Percentiles rank a stretch among this genome's conserved stretches.
Evolutionary conservation across 2,888 invertebrate species (phyloP).

Genomic region (Syrista parreyssii): DNA sequence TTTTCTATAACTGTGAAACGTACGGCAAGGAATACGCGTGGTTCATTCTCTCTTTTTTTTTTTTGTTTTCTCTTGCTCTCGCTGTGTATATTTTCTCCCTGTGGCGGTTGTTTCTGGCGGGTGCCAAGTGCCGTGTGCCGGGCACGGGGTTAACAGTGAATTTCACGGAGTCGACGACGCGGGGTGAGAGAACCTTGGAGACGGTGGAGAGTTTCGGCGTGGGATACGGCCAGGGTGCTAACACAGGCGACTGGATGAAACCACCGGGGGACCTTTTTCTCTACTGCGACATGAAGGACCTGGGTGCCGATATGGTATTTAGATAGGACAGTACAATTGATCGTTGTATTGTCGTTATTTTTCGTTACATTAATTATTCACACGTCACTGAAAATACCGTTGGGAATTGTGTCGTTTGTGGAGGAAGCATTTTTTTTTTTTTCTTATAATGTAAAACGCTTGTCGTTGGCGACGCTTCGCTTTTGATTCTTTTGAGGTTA

Average conservation of each 20-base stretch:
- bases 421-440: neutral
- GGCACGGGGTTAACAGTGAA: slow-evolving; percentile 51
- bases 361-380: too few relatives aligned
- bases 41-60: neutral
- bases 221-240: slow-evolving; percentile 57
- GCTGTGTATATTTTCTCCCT: too few relatives aligned
- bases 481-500: too few relatives aligned
- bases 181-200: slow-evolving; percentile 58
- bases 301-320: slow-evolving; percentile 85
- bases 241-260: slow-evolving; percentile 71
- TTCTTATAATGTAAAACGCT: neutral
- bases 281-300: slow-evolving; percentile 81
- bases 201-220: slow-evolving; percentile 65
- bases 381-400: too few relatives aligned
- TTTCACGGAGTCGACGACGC: slow-evolving; percentile 55
- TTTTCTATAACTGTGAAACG: neutral
- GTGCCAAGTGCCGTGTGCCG: slow-evolving; percentile 26
- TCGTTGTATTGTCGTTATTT: too few relatives aligned
- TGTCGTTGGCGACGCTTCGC: too few relatives aligned
- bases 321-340: slow-evolving; percentile 35
- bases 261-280: slow-evolving; percentile 77
- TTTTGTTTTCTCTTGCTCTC: neutral
- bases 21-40: slow-evolving; percentile 23
- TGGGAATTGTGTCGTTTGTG: too few relatives aligned
- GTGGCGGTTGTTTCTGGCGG: neutral